Percentiles rank a stretch among this genome's conserved stretches.
These are phyloP conservation scores for Sisor rabdophorus DNA, from an alignment of 2,113 vertebrate genomes.

Conservation along the genomic window DNA sequence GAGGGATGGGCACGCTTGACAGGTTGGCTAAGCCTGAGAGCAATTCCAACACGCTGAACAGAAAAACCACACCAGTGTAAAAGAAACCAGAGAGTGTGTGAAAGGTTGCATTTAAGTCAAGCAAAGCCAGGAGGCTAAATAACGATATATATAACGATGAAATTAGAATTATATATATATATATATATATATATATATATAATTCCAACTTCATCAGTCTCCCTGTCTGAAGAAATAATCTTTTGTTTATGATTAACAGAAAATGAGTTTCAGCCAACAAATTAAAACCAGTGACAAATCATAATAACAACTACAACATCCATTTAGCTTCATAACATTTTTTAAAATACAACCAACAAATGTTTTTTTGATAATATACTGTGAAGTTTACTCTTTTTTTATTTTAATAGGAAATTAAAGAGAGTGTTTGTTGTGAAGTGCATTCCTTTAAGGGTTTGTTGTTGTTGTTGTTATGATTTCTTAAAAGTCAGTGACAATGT, in stretches of 20 bases:
- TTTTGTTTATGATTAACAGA: slow-evolving; percentile 48
- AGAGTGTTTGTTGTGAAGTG: background rate
- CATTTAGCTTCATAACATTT: slow-evolving; percentile 62
- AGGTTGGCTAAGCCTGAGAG: slow-evolving; percentile 73
- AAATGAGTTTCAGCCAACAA: slow-evolving; percentile 42
- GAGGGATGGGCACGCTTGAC: slow-evolving; percentile 75
- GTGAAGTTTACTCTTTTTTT: slow-evolving; percentile 59
- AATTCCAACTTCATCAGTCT: slow-evolving; percentile 51
- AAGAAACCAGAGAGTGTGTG: slow-evolving; percentile 6
- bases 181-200: slow-evolving; percentile 28
- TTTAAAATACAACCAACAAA: slow-evolving; percentile 61
- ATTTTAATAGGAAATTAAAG: slow-evolving; percentile 54
- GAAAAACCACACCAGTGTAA: slow-evolving; percentile 85
- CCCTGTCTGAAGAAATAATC: slow-evolving; percentile 44
- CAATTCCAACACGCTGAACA: slow-evolving; percentile 87
- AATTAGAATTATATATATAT: slow-evolving; percentile 43
- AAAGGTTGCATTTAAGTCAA: background rate
- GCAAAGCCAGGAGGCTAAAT: slow-evolving; percentile 33
- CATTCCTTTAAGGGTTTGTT: slow-evolving; percentile 55
- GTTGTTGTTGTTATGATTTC: slow-evolving; percentile 58
- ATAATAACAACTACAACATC: slow-evolving; percentile 71
- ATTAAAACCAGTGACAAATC: slow-evolving; percentile 57
- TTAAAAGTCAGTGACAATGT: slow-evolving; percentile 49
- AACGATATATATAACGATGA: background rate
- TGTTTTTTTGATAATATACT: slow-evolving; percentile 66